Evolutionary conservation across 2,797 vertebrate genomes (phyloP).

Genomic region (Falco concolor): DNA sequence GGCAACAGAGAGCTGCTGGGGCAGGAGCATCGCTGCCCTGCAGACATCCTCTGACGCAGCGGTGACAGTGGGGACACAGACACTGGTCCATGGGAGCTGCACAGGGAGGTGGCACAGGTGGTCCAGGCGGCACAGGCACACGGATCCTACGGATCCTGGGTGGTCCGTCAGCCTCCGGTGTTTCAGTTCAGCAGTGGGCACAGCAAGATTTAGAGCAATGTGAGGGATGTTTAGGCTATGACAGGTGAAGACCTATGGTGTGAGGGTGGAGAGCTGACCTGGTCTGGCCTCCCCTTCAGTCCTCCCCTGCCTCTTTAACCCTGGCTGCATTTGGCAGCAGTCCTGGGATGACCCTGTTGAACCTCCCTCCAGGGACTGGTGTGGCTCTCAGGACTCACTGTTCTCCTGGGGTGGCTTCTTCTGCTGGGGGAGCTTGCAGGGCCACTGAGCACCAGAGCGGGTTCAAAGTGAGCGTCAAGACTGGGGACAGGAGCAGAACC

Average conservation of each 20-base stretch:
- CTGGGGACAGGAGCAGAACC: background rate
- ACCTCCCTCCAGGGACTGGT: accelerated
- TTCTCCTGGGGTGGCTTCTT: background rate
- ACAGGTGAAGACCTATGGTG: background rate
- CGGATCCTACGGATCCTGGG: background rate
- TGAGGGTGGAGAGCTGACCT: background rate
- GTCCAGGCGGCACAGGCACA: background rate
- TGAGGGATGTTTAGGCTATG: background rate
- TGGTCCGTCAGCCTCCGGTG: background rate
- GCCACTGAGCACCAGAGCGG: background rate
- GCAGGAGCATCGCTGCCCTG: background rate
- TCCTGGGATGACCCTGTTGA: background rate
- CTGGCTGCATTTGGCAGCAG: background rate
- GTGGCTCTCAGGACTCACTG: background rate
- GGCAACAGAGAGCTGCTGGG: background rate
- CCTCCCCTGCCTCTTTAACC: background rate
- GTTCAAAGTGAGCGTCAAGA: accelerated
- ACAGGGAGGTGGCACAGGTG: background rate
- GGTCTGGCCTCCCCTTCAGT: background rate
- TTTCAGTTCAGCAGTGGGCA: background rate
- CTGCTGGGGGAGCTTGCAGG: background rate
- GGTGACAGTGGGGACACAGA: background rate
- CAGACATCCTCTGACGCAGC: background rate
- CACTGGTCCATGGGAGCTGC: background rate
- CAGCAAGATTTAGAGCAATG: background rate